A percentile compares a stretch with the other conserved stretches of the same genome.
phyloP scores from a whole-genome alignment of 2,113 vertebrate species.

The Oncorhynchus masou region DNA sequence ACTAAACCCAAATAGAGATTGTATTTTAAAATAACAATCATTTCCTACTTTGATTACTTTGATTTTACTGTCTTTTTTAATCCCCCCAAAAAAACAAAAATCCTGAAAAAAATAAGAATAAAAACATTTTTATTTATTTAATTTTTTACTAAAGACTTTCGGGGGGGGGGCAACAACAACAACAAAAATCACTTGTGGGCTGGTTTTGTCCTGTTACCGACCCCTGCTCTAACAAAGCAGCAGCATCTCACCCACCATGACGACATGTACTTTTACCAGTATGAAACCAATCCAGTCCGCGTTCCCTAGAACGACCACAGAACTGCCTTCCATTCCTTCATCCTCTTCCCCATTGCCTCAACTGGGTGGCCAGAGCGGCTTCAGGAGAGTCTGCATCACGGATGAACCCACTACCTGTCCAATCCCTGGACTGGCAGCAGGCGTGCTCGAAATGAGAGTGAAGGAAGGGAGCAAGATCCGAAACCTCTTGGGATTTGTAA shows the following conservation, averaged over 20 bases:
- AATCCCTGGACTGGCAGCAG: conserved; percentile 74
- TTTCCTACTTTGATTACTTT: too few relatives aligned
- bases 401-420: conserved; percentile 76
- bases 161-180: too few relatives aligned
- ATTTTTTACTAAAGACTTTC: conserved; percentile 8
- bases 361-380: conserved; percentile 72
- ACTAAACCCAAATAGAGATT: not conserved
- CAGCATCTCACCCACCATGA: conserved; percentile 20
- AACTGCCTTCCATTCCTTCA: conserved; percentile 12
- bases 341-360: conserved; percentile 21
- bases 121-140: too few relatives aligned
- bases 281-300: conserved; percentile 35
- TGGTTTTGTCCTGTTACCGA: not conserved
- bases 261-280: conserved; percentile 10
- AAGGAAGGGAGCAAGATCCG: conserved; percentile 93
- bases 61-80: not conserved
- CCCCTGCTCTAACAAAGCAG: conserved; percentile 21
- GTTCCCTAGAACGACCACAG: not conserved
- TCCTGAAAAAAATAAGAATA: not conserved
- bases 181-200: too few relatives aligned
- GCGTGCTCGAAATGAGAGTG: conserved; percentile 86
- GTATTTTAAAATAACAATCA: not conserved
- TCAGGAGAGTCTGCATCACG: conserved; percentile 77
- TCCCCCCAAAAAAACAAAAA: not conserved
- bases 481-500: conserved; percentile 87